Evolutionary conservation across 2,888 invertebrate genomes (phyloP).

Genomic region (Alentia gelatinosa): DNA sequence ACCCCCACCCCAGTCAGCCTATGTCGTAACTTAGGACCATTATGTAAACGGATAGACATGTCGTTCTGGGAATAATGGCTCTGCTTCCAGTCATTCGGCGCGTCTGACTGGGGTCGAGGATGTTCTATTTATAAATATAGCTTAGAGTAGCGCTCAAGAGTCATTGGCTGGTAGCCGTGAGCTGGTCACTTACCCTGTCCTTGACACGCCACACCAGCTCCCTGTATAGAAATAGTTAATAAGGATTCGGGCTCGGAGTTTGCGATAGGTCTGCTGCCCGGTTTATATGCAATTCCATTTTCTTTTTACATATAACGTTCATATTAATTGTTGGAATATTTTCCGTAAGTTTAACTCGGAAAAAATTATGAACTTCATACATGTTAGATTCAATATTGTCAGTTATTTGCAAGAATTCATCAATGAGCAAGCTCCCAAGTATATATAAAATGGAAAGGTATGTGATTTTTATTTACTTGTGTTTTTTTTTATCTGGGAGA

Average conservation of each 20-base stretch:
- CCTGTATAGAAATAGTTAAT: neutral
- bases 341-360: neutral
- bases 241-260: neutral
- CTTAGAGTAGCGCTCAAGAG: neutral
- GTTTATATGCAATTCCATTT: constrained; percentile 12
- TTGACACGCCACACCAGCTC: neutral
- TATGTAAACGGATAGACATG: too few species aligned
- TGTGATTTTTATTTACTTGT: too few species aligned
- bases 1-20: neutral
- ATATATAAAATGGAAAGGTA: neutral
- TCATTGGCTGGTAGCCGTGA: neutral
- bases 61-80: neutral
- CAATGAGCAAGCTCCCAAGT: neutral
- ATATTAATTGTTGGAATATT: neutral
- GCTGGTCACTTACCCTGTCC: neutral
- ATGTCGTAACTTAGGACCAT: too few species aligned
- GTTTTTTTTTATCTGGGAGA: too few species aligned
- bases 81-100: neutral
- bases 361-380: neutral
- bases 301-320: neutral
- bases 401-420: neutral
- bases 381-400: neutral
- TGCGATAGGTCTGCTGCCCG: neutral
- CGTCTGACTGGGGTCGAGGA: neutral
- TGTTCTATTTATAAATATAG: neutral